Percentiles rank a stretch among this genome's conserved stretches.
phyloP scores from a whole-genome alignment of 1,140 invertebrate species.

The Lasioglossum albipes region DNA sequence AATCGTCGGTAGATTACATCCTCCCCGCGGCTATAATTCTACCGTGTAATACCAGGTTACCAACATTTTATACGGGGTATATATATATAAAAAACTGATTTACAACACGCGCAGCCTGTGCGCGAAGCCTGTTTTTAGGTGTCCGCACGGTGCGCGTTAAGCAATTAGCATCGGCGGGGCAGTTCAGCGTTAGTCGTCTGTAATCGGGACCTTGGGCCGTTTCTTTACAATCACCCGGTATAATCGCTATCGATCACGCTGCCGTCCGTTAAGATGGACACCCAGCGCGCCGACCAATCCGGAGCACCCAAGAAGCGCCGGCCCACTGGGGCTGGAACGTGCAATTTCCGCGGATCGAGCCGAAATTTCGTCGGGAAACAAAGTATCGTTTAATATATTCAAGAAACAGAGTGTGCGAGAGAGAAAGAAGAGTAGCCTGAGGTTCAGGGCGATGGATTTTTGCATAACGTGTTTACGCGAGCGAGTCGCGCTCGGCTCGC shows the following conservation, averaged over 20 bases:
- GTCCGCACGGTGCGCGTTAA: too few relatives aligned
- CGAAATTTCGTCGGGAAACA: background rate
- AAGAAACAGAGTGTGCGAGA: too few relatives aligned
- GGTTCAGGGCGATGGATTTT: slow-evolving; percentile 1
- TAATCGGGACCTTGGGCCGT: background rate
- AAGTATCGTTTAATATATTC: background rate
- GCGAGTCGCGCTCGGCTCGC: slow-evolving; percentile 4
- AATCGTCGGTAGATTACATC: too few relatives aligned
- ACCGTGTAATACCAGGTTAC: too few relatives aligned
- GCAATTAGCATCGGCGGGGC: too few relatives aligned
- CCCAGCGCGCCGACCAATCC: slow-evolving; percentile 1
- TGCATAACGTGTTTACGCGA: slow-evolving; percentile 2
- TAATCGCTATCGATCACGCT: background rate
- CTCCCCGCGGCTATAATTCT: too few relatives aligned
- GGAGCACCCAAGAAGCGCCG: background rate
- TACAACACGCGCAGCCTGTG: too few relatives aligned
- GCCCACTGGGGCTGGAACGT: background rate
- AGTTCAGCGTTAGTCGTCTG: too few relatives aligned
- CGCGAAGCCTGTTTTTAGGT: too few relatives aligned
- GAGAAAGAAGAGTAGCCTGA: too few relatives aligned
- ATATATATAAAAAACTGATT: too few relatives aligned
- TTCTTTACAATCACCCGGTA: background rate
- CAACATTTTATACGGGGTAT: too few relatives aligned
- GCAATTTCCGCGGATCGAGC: slow-evolving; percentile 1
- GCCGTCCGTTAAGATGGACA: background rate